Conservation (phyloP, 2,113 vertebrate genomes). For the Stigmatopora argus region DNA sequence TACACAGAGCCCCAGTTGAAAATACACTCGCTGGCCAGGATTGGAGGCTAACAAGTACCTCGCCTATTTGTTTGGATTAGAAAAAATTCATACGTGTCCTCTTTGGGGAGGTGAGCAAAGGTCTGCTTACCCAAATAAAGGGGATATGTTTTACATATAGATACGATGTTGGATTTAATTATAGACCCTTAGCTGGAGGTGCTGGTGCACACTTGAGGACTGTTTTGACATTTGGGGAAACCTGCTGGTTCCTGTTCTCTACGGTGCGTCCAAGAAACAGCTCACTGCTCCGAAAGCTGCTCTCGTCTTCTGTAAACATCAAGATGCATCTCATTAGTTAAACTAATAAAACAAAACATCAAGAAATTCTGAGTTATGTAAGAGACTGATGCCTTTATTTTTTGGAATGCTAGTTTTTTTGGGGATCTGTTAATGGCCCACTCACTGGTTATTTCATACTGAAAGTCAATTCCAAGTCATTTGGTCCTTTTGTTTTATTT, state of each 20-base stretch:
- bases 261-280: not conserved
- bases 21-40: slow-evolving; percentile 53
- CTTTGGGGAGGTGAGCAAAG: slow-evolving; percentile 33
- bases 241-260: not conserved
- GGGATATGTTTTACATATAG: slow-evolving; percentile 13
- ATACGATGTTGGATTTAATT: slow-evolving; percentile 20
- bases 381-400: not conserved
- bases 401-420: not conserved
- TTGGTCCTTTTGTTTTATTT: too few relatives aligned
- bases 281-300: not conserved
- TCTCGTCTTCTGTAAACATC: not conserved
- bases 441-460: too few relatives aligned
- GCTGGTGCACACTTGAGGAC: slow-evolving; percentile 5
- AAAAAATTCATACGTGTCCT: slow-evolving; percentile 45
- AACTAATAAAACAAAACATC: slow-evolving; percentile 1
- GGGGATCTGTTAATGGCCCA: too few relatives aligned
- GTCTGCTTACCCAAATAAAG: slow-evolving; percentile 25
- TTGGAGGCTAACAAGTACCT: slow-evolving; percentile 53
- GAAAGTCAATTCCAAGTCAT: too few relatives aligned
- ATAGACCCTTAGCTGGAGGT: slow-evolving; percentile 1
- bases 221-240: slow-evolving; percentile 4
- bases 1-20: slow-evolving; percentile 42
- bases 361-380: slow-evolving; percentile 3
- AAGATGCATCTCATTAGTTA: not conserved
- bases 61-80: slow-evolving; percentile 59